Conservation (phyloP, 2,888 invertebrate genomes). For the Labia minor region DNA sequence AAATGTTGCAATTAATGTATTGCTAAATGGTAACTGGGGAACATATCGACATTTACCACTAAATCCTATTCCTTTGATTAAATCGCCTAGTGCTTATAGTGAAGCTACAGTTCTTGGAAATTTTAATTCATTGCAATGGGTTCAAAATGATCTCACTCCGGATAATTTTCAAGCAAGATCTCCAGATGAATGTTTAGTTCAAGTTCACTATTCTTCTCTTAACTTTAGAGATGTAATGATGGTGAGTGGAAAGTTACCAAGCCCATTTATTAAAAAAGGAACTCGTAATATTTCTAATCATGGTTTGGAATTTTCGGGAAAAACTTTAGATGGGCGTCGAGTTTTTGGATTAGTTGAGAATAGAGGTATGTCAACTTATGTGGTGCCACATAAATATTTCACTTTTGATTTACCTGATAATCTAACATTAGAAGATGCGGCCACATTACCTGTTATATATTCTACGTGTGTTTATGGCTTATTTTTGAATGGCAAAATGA, state of each 20-base stretch:
- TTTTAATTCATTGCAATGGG: constrained; percentile 69
- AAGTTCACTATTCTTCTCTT: constrained; percentile 64
- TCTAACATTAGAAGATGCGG: constrained; percentile 53
- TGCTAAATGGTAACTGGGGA: constrained; percentile 57
- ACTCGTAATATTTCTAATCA: constrained; percentile 36
- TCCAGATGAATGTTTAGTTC: constrained; percentile 33
- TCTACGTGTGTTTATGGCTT: constrained; percentile 36
- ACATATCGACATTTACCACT: constrained; percentile 72
- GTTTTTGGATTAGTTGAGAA: constrained; percentile 37
- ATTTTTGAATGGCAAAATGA: constrained; percentile 44
- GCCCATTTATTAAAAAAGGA: constrained; percentile 47
- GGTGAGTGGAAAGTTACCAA: constrained; percentile 77
- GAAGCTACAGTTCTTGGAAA: constrained; percentile 74
- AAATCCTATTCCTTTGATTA: constrained; percentile 36
- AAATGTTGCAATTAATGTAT: constrained; percentile 75
- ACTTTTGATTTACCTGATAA: constrained; percentile 45
- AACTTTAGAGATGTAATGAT: constrained; percentile 95
- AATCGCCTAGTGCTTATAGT: constrained; percentile 58
- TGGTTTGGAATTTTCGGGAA: constrained; percentile 44
- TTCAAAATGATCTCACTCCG: constrained; percentile 51
- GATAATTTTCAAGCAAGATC: neutral
- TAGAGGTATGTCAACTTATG: constrained; percentile 43
- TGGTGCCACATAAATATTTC: constrained; percentile 40
- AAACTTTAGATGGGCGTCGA: constrained; percentile 32
- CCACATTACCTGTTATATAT: constrained; percentile 38